These are phyloP conservation scores for Apodemia duryi DNA, from an alignment of 2,888 invertebrate genomes.

Conservation along the genomic window DNA sequence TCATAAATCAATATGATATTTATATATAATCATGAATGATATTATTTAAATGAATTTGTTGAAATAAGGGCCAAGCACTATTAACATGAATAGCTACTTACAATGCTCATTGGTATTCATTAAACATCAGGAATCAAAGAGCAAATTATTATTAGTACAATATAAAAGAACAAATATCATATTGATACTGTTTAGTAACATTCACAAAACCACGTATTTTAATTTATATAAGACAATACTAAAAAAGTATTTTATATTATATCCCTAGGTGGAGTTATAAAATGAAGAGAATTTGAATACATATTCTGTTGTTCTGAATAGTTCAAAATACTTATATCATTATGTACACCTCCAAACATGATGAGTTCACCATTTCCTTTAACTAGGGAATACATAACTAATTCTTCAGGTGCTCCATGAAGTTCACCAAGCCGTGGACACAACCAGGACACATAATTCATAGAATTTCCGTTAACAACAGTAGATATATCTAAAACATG, in stretches of 20 bases:
- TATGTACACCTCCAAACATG: constrained; percentile 97
- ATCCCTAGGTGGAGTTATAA: constrained; percentile 85
- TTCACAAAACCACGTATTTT: constrained; percentile 8
- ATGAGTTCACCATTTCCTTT: constrained; percentile 95
- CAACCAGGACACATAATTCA: constrained; percentile 84
- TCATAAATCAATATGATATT: too few species aligned
- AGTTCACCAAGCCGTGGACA: constrained; percentile 83
- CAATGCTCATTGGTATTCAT: too few species aligned
- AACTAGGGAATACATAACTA: constrained; percentile 93
- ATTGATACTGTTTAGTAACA: neutral
- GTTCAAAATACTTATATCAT: constrained; percentile 83
- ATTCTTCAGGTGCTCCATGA: constrained; percentile 89
- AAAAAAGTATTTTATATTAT: constrained; percentile 71
- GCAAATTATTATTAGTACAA: neutral
- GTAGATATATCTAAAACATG: constrained; percentile 92
- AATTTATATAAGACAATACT: neutral
- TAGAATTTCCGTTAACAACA: constrained; percentile 81
- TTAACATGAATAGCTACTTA: too few species aligned
- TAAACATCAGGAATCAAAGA: too few species aligned
- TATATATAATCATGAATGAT: too few species aligned
- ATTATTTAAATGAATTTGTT: neutral
- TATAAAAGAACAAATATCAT: constrained; percentile 5
- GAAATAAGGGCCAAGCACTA: neutral
- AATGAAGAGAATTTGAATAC: constrained; percentile 88
- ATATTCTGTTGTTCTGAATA: constrained; percentile 79